Conservation (phyloP, 2,888 invertebrate species). For the Hydroisotoma schaefferi region DNA sequence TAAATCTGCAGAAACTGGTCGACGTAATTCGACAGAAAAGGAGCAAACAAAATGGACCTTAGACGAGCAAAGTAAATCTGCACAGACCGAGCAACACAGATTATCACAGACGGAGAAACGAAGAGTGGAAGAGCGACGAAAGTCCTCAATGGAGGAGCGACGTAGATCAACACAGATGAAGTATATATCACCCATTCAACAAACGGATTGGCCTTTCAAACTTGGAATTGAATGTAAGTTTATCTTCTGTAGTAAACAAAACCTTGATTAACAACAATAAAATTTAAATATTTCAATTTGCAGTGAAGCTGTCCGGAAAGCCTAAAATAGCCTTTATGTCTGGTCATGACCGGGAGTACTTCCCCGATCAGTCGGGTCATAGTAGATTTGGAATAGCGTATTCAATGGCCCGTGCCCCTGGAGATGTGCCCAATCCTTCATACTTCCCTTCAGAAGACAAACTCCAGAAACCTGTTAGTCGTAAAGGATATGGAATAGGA, state of each 20-base stretch:
- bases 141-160: too few species aligned
- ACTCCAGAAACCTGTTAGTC: constrained; percentile 18
- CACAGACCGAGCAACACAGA: too few species aligned
- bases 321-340: constrained; percentile 22
- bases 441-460: not conserved
- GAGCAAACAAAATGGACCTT: too few species aligned
- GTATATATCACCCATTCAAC: too few species aligned
- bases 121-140: too few species aligned
- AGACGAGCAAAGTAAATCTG: too few species aligned
- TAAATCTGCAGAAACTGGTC: too few species aligned
- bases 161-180: too few species aligned
- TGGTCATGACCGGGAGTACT: constrained; percentile 12
- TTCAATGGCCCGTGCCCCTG: not conserved
- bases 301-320: not conserved
- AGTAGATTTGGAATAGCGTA: constrained; percentile 9
- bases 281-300: not conserved
- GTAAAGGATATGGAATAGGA: constrained; percentile 27
- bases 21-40: too few species aligned
- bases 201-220: constrained; percentile 7
- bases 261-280: not conserved
- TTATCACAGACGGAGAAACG: too few species aligned
- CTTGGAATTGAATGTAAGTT: constrained; percentile 4
- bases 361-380: not conserved
- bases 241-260: not conserved
- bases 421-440: constrained; percentile 3